Percentiles rank a stretch among this genome's conserved stretches.
Evolutionary conservation across 2,888 invertebrate species (phyloP).

Genomic region (Alentia gelatinosa): DNA sequence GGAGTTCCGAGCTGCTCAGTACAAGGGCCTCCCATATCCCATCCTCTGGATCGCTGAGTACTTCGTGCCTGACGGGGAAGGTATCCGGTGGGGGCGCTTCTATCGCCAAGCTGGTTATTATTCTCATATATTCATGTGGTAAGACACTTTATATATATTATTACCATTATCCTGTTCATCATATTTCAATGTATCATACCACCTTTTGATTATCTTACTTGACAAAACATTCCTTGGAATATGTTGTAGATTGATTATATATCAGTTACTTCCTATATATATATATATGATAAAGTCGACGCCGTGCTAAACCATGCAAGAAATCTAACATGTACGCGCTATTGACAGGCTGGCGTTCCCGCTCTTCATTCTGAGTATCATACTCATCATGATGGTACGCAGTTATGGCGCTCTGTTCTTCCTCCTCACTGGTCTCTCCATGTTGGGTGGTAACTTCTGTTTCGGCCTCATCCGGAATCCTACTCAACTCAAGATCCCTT

Average conservation of each 20-base stretch:
- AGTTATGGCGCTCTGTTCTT: conserved; percentile 83
- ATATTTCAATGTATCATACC: too few relatives aligned
- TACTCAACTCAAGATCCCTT: conserved; percentile 82
- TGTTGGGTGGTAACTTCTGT: conserved; percentile 82
- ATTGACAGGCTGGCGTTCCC: conserved; percentile 82
- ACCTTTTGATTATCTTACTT: too few relatives aligned
- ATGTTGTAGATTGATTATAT: too few relatives aligned
- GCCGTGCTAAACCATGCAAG: too few relatives aligned
- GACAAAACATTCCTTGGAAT: too few relatives aligned
- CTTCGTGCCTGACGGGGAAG: conserved; percentile 85
- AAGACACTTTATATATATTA: neutral
- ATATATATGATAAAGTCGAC: too few relatives aligned
- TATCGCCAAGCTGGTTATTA: conserved; percentile 84
- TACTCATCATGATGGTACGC: conserved; percentile 83
- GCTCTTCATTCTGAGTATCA: conserved; percentile 83
- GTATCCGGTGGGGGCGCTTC: conserved; percentile 83
- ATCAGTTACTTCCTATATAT: too few relatives aligned
- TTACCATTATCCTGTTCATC: too few relatives aligned
- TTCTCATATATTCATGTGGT: conserved; percentile 84
- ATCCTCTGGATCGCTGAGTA: conserved; percentile 85
- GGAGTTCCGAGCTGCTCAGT: conserved; percentile 83
- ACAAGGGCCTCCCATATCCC: conserved; percentile 83
- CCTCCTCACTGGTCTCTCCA: conserved; percentile 82
- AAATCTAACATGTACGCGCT: neutral
- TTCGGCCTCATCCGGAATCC: conserved; percentile 83